Conservation (phyloP, 2,797 vertebrate genomes). For the Oryzias sinensis region DNA sequence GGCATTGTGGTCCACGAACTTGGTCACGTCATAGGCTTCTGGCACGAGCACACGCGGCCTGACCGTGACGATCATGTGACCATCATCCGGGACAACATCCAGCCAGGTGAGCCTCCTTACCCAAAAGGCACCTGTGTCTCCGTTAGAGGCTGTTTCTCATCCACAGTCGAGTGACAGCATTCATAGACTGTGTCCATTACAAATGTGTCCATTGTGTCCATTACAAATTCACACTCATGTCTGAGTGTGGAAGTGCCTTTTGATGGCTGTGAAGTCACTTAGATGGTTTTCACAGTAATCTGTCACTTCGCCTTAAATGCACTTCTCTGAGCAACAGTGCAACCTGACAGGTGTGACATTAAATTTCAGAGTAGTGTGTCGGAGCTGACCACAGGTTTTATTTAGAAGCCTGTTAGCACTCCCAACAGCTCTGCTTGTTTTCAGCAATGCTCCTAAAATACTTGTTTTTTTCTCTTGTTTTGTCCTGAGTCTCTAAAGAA, state of each 20-base stretch:
- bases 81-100: slow-evolving; percentile 89
- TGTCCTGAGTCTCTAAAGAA: slow-evolving; percentile 4
- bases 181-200: neutral
- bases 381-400: slow-evolving; percentile 24
- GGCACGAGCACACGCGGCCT: slow-evolving; percentile 88
- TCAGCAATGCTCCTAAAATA: neutral
- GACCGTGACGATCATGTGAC: slow-evolving; percentile 87
- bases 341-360: slow-evolving; percentile 47
- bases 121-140: slow-evolving; percentile 20
- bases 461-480: neutral
- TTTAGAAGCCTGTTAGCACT: slow-evolving; percentile 29
- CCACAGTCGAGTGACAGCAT: neutral
- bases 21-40: slow-evolving; percentile 89
- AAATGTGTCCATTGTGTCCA: slow-evolving; percentile 4
- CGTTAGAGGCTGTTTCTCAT: neutral
- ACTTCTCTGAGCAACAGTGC: slow-evolving; percentile 10
- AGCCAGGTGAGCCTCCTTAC: slow-evolving; percentile 78
- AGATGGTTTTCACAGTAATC: neutral
- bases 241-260: slow-evolving; percentile 55
- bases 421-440: slow-evolving; percentile 2
- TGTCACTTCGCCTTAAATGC: slow-evolving; percentile 19
- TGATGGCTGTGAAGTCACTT: slow-evolving; percentile 61
- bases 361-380: slow-evolving; percentile 19
- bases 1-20: slow-evolving; percentile 89
- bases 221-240: slow-evolving; percentile 32